Conservation (phyloP, 2,797 vertebrate genomes). For the Lophius americanus region DNA sequence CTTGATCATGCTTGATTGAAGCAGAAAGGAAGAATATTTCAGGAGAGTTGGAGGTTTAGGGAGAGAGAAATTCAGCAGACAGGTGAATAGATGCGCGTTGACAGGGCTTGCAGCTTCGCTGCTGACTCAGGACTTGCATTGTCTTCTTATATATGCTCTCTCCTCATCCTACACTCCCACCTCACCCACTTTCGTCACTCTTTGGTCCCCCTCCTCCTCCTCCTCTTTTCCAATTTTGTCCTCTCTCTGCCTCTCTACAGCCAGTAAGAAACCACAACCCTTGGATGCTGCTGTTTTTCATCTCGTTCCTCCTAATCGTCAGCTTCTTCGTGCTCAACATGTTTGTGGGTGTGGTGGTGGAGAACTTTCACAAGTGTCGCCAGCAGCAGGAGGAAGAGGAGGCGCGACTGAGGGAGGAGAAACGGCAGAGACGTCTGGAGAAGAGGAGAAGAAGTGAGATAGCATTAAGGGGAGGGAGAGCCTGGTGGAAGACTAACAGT, state of each 20-base stretch:
- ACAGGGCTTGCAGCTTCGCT: slow-evolving; percentile 58
- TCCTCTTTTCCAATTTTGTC: slow-evolving; percentile 23
- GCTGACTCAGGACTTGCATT: slow-evolving; percentile 75
- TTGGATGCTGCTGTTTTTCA: slow-evolving; percentile 98
- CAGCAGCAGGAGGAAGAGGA: slow-evolving; percentile 98
- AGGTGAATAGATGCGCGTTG: slow-evolving; percentile 61
- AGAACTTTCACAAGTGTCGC: slow-evolving; percentile 98
- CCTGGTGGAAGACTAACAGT: not conserved
- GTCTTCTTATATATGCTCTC: slow-evolving; percentile 61
- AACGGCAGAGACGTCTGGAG: slow-evolving; percentile 78
- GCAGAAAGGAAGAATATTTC: slow-evolving; percentile 42
- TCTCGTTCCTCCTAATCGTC: slow-evolving; percentile 98
- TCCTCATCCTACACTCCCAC: slow-evolving; percentile 29
- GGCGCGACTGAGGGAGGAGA: slow-evolving; percentile 91
- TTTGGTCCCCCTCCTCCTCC: slow-evolving; percentile 22
- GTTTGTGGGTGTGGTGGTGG: slow-evolving; percentile 97
- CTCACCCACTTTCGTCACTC: slow-evolving; percentile 35
- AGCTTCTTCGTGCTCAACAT: slow-evolving; percentile 99
- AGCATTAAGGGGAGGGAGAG: not conserved
- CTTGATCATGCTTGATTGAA: slow-evolving; percentile 50
- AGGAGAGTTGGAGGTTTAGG: slow-evolving; percentile 29
- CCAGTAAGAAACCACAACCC: slow-evolving; percentile 94
- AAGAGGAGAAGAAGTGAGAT: slow-evolving; percentile 73
- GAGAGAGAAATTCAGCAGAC: slow-evolving; percentile 44
- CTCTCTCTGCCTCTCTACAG: slow-evolving; percentile 64